These are phyloP conservation scores for Coelinius sp. DNA, from an alignment of 2,888 invertebrate species.

Conservation along the genomic window DNA sequence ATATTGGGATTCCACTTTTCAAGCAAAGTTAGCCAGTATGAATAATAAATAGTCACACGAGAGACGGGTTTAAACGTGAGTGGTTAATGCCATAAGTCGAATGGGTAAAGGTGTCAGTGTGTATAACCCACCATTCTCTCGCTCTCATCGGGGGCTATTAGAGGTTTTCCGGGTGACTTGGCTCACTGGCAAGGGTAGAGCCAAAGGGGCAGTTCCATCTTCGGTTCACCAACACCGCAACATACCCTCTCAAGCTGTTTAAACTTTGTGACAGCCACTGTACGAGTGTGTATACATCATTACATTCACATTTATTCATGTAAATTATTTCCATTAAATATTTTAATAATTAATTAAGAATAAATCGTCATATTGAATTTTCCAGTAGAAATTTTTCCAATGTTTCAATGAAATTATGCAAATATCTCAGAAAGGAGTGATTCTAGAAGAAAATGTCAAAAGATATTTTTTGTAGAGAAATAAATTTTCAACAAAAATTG, in stretches of 20 bases:
- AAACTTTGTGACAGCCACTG: slow-evolving; percentile 47
- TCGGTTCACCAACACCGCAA: slow-evolving; percentile 55
- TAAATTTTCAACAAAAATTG: no score
- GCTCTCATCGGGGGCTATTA: slow-evolving; percentile 61
- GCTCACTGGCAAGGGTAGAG: slow-evolving; percentile 48
- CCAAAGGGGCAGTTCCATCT: slow-evolving; percentile 8
- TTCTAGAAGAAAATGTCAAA: no score
- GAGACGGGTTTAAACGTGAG: slow-evolving; percentile 1
- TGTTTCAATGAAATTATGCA: no score
- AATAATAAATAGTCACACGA: not conserved
- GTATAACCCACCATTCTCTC: slow-evolving; percentile 10
- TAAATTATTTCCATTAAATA: no score
- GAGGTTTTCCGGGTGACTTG: slow-evolving; percentile 69
- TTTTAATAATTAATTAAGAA: no score
- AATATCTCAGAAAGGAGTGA: no score
- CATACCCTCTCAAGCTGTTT: slow-evolving; percentile 67
- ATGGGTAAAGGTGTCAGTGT: slow-evolving; percentile 13
- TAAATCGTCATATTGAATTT: no score
- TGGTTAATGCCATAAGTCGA: slow-evolving; percentile 17
- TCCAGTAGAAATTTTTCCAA: no score
- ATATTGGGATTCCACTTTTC: not conserved
- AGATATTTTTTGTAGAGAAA: no score
- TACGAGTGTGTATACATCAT: not conserved
- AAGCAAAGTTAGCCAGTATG: not conserved
- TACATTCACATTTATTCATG: not conserved